Conservation (phyloP, 2,113 vertebrate species). For the Lota lota region DNA sequence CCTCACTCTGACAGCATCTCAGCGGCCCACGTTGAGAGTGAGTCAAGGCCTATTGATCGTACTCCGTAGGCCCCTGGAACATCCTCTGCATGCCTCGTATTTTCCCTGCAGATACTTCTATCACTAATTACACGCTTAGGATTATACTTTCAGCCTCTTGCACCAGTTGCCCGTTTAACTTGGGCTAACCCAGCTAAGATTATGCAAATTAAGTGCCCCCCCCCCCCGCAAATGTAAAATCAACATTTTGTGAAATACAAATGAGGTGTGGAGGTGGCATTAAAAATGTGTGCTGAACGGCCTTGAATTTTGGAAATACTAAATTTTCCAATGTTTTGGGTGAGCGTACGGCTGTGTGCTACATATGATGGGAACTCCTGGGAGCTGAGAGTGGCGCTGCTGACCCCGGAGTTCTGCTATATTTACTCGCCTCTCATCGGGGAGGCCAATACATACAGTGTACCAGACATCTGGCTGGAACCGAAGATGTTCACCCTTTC, state of each 20-base stretch:
- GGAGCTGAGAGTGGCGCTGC: conserved; percentile 22
- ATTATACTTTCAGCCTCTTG: conserved; percentile 8
- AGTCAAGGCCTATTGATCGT: too few species aligned
- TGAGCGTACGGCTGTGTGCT: conserved; percentile 15
- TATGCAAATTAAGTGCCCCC: too few species aligned
- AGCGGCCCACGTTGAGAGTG: too few species aligned
- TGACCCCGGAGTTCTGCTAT: conserved; percentile 38
- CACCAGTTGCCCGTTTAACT: too few species aligned
- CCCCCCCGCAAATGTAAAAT: too few species aligned
- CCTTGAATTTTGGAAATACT: too few species aligned
- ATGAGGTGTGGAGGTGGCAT: too few species aligned
- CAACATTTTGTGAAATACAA: too few species aligned
- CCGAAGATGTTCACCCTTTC: too few species aligned
- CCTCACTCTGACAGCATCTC: background rate
- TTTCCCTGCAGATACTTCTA: background rate
- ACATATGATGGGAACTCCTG: conserved; percentile 45
- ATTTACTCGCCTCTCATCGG: conserved; percentile 40
- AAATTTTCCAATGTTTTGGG: too few species aligned
- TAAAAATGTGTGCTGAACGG: too few species aligned
- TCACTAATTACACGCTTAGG: conserved; percentile 8
- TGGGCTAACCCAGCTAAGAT: too few species aligned
- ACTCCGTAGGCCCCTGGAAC: background rate
- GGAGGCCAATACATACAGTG: conserved; percentile 11
- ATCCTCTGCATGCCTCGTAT: conserved; percentile 1
- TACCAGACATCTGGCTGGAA: background rate